These are phyloP conservation scores for Ophioninae sp. DNA, from an alignment of 2,888 invertebrate genomes.

Conservation along the genomic window DNA sequence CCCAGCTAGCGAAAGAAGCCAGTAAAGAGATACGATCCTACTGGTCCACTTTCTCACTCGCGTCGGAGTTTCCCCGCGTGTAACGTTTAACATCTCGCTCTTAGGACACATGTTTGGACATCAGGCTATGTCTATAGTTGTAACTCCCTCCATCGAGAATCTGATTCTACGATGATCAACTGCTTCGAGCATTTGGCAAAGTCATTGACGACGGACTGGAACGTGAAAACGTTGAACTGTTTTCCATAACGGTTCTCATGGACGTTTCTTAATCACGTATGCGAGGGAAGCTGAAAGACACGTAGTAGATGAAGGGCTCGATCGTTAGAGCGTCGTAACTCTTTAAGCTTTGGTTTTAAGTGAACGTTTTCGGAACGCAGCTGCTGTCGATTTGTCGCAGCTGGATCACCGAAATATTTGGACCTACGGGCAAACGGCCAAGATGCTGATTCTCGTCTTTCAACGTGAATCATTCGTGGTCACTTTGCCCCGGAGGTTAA, in stretches of 20 bases:
- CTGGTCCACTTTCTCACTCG: constrained; percentile 47
- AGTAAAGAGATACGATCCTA: constrained; percentile 38
- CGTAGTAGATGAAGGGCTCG: constrained; percentile 31
- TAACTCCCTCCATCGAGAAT: neutral
- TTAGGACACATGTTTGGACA: constrained; percentile 56
- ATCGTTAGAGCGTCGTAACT: constrained; percentile 45
- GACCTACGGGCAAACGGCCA: constrained; percentile 29
- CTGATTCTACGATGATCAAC: neutral
- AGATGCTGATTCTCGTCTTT: constrained; percentile 56
- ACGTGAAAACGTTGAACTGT: neutral
- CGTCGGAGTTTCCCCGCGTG: constrained; percentile 18
- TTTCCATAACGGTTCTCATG: neutral
- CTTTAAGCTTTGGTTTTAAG: constrained; percentile 42
- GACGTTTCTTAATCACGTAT: constrained; percentile 18
- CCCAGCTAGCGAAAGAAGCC: constrained; percentile 38
- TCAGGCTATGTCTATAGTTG: neutral
- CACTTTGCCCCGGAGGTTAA: neutral
- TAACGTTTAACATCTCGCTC: constrained; percentile 63
- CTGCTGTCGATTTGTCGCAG: constrained; percentile 70
- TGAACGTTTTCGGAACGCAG: constrained; percentile 60
- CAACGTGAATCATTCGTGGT: constrained; percentile 47
- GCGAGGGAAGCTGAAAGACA: constrained; percentile 23
- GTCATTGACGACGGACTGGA: neutral
- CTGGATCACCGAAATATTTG: constrained; percentile 61
- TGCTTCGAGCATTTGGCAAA: neutral